phyloP scores from a whole-genome alignment of 64 coral and sea anemone genomes.

The Astreopora myriophthalma region DNA sequence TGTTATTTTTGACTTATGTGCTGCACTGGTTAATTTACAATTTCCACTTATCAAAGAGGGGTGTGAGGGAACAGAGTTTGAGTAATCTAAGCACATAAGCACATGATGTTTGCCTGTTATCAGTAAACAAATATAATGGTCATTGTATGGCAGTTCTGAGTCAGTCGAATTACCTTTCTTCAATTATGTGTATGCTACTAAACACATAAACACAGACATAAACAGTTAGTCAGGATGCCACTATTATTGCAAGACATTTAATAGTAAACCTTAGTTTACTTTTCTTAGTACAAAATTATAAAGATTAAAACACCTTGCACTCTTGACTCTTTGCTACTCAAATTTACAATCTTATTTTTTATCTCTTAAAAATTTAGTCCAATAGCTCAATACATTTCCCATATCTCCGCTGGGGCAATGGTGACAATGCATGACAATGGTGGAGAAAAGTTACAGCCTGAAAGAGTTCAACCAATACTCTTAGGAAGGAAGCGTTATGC shows the following conservation, averaged over 20 bases:
- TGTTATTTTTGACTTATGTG: not conserved
- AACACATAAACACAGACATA: not conserved
- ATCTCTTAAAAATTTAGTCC: too few relatives aligned
- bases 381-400: too few relatives aligned
- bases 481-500: not conserved
- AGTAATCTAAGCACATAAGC: not conserved
- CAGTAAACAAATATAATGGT: not conserved
- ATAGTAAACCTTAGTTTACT: not conserved
- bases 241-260: not conserved
- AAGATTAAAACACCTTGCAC: not conserved
- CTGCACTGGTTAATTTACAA: not conserved
- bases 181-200: not conserved
- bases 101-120: not conserved
- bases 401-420: too few relatives aligned
- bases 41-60: conserved; percentile 3
- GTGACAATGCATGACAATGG: too few relatives aligned
- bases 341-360: not conserved
- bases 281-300: not conserved
- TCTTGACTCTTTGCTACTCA: not conserved
- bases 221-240: not conserved
- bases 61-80: not conserved
- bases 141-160: not conserved
- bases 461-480: not conserved
- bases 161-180: not conserved
- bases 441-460: not conserved